Conservation (phyloP, 2,797 vertebrate genomes). For the Propithecus perrieri region DNA sequence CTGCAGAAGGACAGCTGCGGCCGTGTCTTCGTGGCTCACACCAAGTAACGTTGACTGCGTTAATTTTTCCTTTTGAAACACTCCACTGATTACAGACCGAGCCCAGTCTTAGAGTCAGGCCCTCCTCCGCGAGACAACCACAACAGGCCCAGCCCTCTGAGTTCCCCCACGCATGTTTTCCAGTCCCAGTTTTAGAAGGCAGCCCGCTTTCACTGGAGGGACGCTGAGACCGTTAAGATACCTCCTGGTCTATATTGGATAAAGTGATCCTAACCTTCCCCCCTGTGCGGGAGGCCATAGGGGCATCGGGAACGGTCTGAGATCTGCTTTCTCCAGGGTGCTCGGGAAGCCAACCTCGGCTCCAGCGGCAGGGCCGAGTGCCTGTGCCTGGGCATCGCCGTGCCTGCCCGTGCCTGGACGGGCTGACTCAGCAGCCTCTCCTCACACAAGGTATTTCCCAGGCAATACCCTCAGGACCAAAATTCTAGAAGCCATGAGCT, state of each 20-base stretch:
- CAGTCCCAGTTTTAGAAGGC: not conserved
- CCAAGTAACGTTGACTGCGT: accelerated
- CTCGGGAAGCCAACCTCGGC: not conserved
- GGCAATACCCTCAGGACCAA: not conserved
- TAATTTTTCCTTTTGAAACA: not conserved
- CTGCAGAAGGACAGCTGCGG: not conserved
- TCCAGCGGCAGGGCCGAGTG: not conserved
- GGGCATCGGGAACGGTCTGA: not conserved
- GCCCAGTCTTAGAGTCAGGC: not conserved
- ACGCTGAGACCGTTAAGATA: not conserved
- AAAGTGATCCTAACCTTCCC: not conserved
- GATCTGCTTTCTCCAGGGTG: not conserved
- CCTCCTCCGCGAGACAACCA: not conserved
- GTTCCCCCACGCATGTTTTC: not conserved
- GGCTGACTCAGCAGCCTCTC: not conserved
- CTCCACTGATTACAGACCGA: not conserved
- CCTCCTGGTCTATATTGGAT: not conserved
- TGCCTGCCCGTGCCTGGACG: not conserved
- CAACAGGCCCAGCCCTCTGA: not conserved
- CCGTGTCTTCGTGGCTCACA: not conserved
- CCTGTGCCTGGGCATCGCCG: not conserved
- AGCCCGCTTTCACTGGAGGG: not conserved
- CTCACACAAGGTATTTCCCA: not conserved
- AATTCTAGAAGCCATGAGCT: not conserved
- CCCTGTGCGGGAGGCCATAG: not conserved